These are phyloP conservation scores for Portunus trituberculatus DNA, from an alignment of 1,140 invertebrate species.

Conservation along the genomic window DNA sequence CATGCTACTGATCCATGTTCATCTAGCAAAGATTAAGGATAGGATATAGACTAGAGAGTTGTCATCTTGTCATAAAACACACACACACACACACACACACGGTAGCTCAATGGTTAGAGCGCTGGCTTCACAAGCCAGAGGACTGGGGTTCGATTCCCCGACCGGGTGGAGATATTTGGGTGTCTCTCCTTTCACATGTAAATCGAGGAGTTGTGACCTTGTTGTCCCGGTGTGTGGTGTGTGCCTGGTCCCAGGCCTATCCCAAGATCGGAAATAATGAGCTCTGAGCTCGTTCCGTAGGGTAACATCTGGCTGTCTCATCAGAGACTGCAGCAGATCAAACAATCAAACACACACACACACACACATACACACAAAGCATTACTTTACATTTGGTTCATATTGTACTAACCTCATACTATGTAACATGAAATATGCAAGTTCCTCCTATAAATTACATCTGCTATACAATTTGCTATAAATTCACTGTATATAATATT, in stretches of 20 bases:
- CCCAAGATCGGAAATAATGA: too few relatives aligned
- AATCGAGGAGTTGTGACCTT: too few relatives aligned
- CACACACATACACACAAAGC: not conserved
- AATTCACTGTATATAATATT: conserved; percentile 52
- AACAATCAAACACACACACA: not conserved
- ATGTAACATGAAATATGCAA: not conserved
- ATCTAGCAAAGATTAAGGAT: not conserved
- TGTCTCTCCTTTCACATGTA: too few relatives aligned
- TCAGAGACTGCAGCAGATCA: too few relatives aligned
- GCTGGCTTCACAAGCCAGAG: too few relatives aligned
- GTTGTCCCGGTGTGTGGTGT: too few relatives aligned
- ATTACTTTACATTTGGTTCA: not conserved
- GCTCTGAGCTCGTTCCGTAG: too few relatives aligned
- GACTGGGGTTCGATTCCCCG: too few relatives aligned
- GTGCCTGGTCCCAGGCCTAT: too few relatives aligned
- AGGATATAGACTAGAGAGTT: not conserved
- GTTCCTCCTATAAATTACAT: not conserved
- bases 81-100: conserved; percentile 43
- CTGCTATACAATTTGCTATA: conserved; percentile 18
- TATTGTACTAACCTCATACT: not conserved
- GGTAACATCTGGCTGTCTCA: too few relatives aligned
- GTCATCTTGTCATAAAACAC: not conserved
- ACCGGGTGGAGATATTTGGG: too few relatives aligned
- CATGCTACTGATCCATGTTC: not conserved
- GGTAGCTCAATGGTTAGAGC: too few relatives aligned